Conservation (phyloP, 2,888 invertebrate genomes). For the Dugesia japonica region DNA sequence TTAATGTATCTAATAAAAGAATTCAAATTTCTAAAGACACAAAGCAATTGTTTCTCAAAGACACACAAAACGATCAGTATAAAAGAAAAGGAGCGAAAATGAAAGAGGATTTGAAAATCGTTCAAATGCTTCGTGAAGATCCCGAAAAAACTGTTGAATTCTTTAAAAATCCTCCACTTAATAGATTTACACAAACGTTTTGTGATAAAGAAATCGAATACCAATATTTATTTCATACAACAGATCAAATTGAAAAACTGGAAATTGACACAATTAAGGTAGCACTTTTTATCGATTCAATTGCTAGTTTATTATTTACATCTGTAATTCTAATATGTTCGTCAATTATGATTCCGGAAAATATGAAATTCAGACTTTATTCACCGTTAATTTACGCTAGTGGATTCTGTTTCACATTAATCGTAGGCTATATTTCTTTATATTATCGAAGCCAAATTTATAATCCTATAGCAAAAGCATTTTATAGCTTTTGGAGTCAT, state of each 20-base stretch:
- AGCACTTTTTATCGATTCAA: neutral
- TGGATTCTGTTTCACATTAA: neutral
- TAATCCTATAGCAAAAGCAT: neutral
- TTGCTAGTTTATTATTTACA: neutral
- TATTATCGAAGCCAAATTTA: neutral
- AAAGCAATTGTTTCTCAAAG: neutral
- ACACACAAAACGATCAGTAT: neutral
- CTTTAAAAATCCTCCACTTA: conserved; percentile 15
- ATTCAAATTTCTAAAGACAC: neutral
- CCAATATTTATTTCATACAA: neutral
- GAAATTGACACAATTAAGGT: conserved; percentile 11
- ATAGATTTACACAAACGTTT: neutral
- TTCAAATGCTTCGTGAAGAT: conserved; percentile 17
- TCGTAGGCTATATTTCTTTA: neutral
- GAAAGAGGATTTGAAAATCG: conserved; percentile 11
- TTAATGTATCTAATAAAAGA: neutral
- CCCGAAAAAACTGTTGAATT: conserved; percentile 17
- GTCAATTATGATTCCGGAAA: neutral
- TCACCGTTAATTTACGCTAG: neutral
- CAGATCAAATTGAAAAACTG: neutral
- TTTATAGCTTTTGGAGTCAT: neutral
- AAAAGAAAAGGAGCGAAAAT: neutral
- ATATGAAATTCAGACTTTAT: neutral
- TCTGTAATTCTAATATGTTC: neutral
- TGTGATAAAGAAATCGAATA: conserved; percentile 22